Evolutionary conservation across 2,113 vertebrate species (phyloP).

Genomic region (Ictidomys tridecemlineatus): DNA sequence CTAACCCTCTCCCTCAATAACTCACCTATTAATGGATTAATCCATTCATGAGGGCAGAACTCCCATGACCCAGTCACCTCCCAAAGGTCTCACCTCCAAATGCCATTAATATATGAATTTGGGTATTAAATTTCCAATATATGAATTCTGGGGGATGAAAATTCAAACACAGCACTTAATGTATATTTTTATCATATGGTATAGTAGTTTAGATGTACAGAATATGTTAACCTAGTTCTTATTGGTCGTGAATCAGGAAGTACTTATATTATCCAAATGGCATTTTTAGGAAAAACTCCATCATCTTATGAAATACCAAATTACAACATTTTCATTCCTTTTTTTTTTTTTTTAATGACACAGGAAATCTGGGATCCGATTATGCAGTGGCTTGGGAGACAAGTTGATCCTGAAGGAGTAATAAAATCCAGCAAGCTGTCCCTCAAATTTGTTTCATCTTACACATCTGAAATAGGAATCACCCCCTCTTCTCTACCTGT

Average conservation of each 20-base stretch:
- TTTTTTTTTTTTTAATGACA: not conserved
- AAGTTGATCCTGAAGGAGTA: constrained; percentile 83
- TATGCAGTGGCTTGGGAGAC: constrained; percentile 88
- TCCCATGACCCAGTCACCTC: not conserved
- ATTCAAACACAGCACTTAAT: not conserved
- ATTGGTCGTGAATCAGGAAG: not conserved
- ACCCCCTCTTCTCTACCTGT: constrained; percentile 87
- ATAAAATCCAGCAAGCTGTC: constrained; percentile 88
- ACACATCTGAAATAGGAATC: constrained; percentile 75
- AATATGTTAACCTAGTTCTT: not conserved
- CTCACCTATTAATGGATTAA: not conserved
- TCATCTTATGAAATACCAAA: not conserved
- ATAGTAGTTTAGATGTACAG: not conserved
- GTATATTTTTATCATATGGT: not conserved
- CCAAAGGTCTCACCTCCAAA: not conserved
- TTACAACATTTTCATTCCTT: not conserved
- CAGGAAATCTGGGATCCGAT: constrained; percentile 86
- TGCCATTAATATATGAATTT: not conserved
- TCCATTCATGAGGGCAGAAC: not conserved
- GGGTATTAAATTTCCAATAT: not conserved
- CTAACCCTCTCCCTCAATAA: not conserved
- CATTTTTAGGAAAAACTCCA: not conserved
- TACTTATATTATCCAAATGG: not conserved
- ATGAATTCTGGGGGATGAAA: not conserved
- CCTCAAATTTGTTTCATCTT: constrained; percentile 87